Percentiles rank a stretch among this genome's conserved stretches.
Conservation (phyloP, 2,113 vertebrate genomes). For the Leptodactylus fuscus region DNA sequence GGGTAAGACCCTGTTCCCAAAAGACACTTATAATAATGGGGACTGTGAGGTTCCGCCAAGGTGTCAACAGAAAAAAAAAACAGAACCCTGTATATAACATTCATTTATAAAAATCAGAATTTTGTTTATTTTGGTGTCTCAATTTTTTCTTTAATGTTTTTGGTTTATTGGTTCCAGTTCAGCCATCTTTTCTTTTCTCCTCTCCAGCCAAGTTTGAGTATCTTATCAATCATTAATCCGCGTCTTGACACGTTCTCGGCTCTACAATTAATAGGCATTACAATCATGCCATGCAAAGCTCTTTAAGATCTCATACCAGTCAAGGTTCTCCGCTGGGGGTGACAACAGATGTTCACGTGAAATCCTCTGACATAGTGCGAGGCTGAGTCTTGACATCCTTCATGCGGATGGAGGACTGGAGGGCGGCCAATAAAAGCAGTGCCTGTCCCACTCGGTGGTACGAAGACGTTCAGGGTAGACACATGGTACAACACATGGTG, state of each 20-base stretch:
- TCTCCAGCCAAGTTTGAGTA: no score
- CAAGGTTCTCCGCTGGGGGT: neutral
- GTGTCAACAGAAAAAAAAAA: no score
- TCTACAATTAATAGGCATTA: neutral
- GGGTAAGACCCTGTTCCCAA: neutral
- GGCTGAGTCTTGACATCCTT: neutral
- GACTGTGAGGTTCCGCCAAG: no score
- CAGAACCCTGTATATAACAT: no score
- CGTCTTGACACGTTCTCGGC: neutral
- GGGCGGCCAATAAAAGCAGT: neutral
- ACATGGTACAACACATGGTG: no score
- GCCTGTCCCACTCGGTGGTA: neutral
- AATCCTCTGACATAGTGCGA: neutral
- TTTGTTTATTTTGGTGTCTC: no score
- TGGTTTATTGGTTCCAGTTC: neutral
- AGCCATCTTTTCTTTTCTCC: neutral
- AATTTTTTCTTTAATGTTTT: no score
- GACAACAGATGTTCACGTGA: neutral
- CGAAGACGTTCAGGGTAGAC: neutral
- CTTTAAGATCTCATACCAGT: neutral
- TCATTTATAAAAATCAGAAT: no score
- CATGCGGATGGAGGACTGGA: neutral
- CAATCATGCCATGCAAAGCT: neutral
- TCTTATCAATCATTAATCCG: neutral
- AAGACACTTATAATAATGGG: no score